Percentiles rank a stretch among this genome's conserved stretches.
These are phyloP conservation scores for Sussaba pulchella DNA, from an alignment of 2,888 invertebrate genomes.

Conservation along the genomic window DNA sequence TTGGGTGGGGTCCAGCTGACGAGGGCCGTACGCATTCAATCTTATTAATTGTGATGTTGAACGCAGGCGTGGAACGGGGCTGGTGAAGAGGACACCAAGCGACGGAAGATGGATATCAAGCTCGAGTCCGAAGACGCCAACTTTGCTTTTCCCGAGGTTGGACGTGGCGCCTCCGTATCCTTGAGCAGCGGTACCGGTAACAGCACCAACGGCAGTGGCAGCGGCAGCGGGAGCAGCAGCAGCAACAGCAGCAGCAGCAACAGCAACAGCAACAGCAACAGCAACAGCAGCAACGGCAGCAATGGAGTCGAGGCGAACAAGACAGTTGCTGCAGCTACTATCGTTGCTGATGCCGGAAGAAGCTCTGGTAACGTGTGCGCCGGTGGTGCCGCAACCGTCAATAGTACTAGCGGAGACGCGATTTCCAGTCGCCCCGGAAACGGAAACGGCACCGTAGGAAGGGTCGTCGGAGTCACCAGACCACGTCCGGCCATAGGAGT, in stretches of 20 bases:
- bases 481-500: slow-evolving; percentile 86
- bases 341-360: slow-evolving; percentile 29
- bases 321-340: too few species aligned
- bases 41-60: slow-evolving; percentile 36
- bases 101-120: slow-evolving; percentile 89
- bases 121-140: slow-evolving; percentile 90
- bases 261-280: slow-evolving; percentile 63
- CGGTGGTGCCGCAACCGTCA: slow-evolving; percentile 80
- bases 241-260: slow-evolving; percentile 51
- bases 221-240: slow-evolving; percentile 69
- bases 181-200: slow-evolving; percentile 78
- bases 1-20: too few species aligned
- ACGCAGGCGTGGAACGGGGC: slow-evolving; percentile 81
- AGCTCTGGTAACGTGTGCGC: slow-evolving; percentile 68
- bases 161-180: slow-evolving; percentile 75
- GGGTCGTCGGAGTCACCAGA: slow-evolving; percentile 85
- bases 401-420: slow-evolving; percentile 65
- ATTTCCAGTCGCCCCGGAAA: slow-evolving; percentile 67
- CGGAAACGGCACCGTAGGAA: slow-evolving; percentile 83
- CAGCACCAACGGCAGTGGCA: slow-evolving; percentile 79
- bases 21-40: slow-evolving; percentile 50
- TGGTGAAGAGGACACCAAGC: slow-evolving; percentile 86
- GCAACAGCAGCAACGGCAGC: slow-evolving; percentile 76
- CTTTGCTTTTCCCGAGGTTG: slow-evolving; percentile 88
- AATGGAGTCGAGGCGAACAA: slow-evolving; percentile 76